Percentiles rank a stretch among this genome's conserved stretches.
Conservation (phyloP, 2,888 invertebrate species). For the Sinhomidia bicolor region DNA sequence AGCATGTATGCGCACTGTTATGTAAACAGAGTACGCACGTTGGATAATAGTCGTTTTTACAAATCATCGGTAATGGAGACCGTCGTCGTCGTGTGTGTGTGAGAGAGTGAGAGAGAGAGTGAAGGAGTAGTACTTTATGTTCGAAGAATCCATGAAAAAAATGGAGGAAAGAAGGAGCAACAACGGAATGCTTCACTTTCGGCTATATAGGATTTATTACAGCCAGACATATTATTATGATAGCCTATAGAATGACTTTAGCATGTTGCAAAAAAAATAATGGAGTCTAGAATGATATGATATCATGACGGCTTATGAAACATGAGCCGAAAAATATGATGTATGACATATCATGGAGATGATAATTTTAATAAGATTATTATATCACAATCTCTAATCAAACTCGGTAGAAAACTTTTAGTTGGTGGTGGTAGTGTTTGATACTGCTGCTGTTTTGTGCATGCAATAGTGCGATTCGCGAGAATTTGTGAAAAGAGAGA, state of each 20-base stretch:
- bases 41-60: conserved; percentile 5
- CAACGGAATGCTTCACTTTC: conserved; percentile 7
- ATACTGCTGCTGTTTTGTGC: neutral
- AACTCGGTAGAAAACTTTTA: neutral
- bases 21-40: conserved; percentile 15
- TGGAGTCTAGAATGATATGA: conserved; percentile 3
- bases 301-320: conserved; percentile 38
- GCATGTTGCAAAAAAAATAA: neutral
- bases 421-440: neutral
- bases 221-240: neutral
- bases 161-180: neutral
- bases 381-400: neutral
- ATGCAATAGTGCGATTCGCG: neutral
- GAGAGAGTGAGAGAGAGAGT: neutral
- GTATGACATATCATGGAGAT: neutral
- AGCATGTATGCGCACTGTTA: conserved; percentile 25
- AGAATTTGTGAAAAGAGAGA: neutral
- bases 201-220: conserved; percentile 14
- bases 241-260: neutral
- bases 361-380: neutral
- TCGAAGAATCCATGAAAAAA: neutral
- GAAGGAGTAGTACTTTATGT: neutral
- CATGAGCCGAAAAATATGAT: conserved; percentile 39
- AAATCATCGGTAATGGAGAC: neutral
- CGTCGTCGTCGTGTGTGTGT: no score